Evolutionary conservation across 2,888 invertebrate species (phyloP), one percentile per base, ranked within the genome.

Genomic region (Creontiades dilutus): DNA sequence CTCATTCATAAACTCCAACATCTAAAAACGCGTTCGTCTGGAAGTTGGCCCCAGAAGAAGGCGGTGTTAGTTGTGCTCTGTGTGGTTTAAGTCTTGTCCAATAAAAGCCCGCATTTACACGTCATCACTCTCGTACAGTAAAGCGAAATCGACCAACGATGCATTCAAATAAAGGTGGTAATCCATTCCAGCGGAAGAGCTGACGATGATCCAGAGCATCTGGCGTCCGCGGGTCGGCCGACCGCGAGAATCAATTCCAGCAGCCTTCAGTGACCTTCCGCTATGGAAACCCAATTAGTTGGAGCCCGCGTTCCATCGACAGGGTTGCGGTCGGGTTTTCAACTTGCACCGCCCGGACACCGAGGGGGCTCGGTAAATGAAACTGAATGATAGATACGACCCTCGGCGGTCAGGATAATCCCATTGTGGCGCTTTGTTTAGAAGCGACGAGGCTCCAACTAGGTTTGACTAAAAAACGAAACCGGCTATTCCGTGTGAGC

Each of bases 381-480:
- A 82, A 52, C 82, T 82, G 82, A 82, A 82, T 82, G 82, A 82
- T 82, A 28, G 82, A 82, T 82, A 82, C 82, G n/a, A 52, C 19
- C 82, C 55, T 23, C 68, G 37, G 82, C 52, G 82, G 82, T 52
- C 47, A 13, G 37, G 48, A 27, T 82, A 82, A 82, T 82, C 82
- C 82, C 82, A 82, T 52, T 52, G 19, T 19, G 82, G 48, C 0
- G 2, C 46, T 46, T 23, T 23, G 68, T 68, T 23, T 68, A 68
- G n/a, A 68, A 68, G 68, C 68, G 27, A 68, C n/a, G 68, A 12
- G 37, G 68, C 9, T 68, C 68, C 23, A 23, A 23, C 68, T 68
- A 23, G 68, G 68, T 68, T 68, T 27, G 68, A 68, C 5, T 27
- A 27, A 68, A 68, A 23, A 23, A 68, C 68, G 16, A 52, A 48